phyloP scores from a whole-genome alignment of 2,888 invertebrate species.

The Chloromyia formosa region DNA sequence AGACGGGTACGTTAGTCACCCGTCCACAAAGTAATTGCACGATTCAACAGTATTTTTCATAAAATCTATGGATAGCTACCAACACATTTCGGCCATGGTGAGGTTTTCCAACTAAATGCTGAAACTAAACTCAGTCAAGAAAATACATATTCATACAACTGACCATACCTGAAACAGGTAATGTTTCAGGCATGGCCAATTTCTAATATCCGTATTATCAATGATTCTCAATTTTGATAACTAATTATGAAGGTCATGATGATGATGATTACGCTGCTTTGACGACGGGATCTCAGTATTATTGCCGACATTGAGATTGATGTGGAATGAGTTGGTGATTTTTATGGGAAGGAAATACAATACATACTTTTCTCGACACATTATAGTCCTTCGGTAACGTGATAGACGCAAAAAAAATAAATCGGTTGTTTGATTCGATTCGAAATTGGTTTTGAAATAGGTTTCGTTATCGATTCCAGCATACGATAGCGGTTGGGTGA shows the following conservation, averaged over 20 bases:
- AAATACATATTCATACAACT: no score
- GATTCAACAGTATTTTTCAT: no score
- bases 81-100: no score
- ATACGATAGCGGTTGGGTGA: background rate
- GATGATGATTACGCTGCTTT: slow-evolving; percentile 6
- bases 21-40: no score
- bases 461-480: slow-evolving; percentile 10
- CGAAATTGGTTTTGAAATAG: slow-evolving; percentile 27
- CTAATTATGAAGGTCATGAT: slow-evolving; percentile 17
- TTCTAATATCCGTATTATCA: slow-evolving; percentile 7
- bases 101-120: no score
- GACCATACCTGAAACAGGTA: no score
- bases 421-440: slow-evolving; percentile 7
- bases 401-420: background rate
- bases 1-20: no score
- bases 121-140: no score
- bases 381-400: background rate
- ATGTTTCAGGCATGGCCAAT: background rate
- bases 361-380: background rate
- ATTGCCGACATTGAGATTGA: no score
- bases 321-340: background rate
- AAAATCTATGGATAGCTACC: no score
- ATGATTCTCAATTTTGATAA: background rate
- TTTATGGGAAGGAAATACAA: slow-evolving; percentile 2
- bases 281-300: background rate